A percentile compares a stretch with the other conserved stretches of the same genome.
Conservation (phyloP, 1,140 invertebrate species). For the Bombus affinis region DNA sequence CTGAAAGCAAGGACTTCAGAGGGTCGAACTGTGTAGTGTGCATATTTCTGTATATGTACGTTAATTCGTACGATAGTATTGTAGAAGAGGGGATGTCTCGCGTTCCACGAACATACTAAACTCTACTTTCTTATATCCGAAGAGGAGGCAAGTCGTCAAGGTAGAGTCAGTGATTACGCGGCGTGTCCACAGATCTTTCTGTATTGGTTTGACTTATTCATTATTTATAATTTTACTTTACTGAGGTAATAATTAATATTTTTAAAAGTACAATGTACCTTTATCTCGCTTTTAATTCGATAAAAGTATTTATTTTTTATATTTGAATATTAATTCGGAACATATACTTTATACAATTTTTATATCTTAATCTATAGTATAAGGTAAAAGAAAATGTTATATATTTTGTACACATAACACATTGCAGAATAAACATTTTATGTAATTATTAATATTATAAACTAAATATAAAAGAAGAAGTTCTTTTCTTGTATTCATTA, state of each 20-base stretch:
- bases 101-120: constrained; percentile 57
- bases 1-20: constrained; percentile 40
- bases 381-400: neutral
- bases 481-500: neutral
- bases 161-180: constrained; percentile 51
- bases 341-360: too few relatives aligned
- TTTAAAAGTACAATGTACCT: neutral
- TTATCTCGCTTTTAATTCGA: neutral
- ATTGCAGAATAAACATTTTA: neutral
- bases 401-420: neutral
- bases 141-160: constrained; percentile 33
- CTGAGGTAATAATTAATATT: constrained; percentile 46
- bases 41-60: constrained; percentile 14
- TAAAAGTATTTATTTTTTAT: constrained; percentile 1
- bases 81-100: constrained; percentile 53
- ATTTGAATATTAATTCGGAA: neutral
- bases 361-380: neutral
- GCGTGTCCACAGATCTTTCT: constrained; percentile 46
- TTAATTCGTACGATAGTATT: constrained; percentile 26
- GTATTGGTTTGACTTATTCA: neutral
- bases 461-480: neutral
- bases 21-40: constrained; percentile 37
- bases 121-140: constrained; percentile 47
- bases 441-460: neutral
- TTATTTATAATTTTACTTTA: neutral